Base-by-base conservation (phyloP, 2,113 vertebrate species). In the Nematolebias whitei region DNA sequence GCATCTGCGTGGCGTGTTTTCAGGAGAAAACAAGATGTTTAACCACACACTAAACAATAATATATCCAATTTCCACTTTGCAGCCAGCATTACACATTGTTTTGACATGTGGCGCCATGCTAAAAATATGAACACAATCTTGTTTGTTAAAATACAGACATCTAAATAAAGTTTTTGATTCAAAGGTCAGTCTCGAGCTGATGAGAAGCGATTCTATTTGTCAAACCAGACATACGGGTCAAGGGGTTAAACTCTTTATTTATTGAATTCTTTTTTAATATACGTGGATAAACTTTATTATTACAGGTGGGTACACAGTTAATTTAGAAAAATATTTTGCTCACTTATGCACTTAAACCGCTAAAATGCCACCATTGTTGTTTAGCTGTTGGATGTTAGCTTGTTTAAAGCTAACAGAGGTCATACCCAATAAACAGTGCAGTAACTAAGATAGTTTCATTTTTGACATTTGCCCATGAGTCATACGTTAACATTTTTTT, bases 301-400 rank as follows among this genome's bases (percentile, higher is more conserved):
- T 61, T 19, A 18, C 40, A 69, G 73, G 76, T 79, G 26, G 24
- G 78, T 66, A 61, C 2, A 63, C 12, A 11, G 39, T n/a, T 55
- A 52, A 41, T 20, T 44, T 38, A 23, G 4, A 41, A 32, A 59
- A 40, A 16, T 0, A 29, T 26, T 11, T 29, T 38, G 1, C 64
- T 49, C 26, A 49, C 1, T 11, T 32, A 32, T 32, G 15, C 2
- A 11, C 51, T 20, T 26, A 61, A 65, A 43, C 13, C 1, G 0
- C 48, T 11, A 55, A 52, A 48, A 39, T 52, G 10, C 29, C 32
- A 18, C 12, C 4, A 29, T 60, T 12, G 20, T 41, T 51, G 1
- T 32, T 57, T 49, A 50, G 22, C 47, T 58, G 32, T 43, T 61
- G 12, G 14, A 58, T 55, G 40, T 65, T 54, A n/a, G 49, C 39